A percentile compares a stretch with the other conserved stretches of the same genome.
Conservation (phyloP, 2,797 vertebrate species). For the Heteromormyrus szaboi region DNA sequence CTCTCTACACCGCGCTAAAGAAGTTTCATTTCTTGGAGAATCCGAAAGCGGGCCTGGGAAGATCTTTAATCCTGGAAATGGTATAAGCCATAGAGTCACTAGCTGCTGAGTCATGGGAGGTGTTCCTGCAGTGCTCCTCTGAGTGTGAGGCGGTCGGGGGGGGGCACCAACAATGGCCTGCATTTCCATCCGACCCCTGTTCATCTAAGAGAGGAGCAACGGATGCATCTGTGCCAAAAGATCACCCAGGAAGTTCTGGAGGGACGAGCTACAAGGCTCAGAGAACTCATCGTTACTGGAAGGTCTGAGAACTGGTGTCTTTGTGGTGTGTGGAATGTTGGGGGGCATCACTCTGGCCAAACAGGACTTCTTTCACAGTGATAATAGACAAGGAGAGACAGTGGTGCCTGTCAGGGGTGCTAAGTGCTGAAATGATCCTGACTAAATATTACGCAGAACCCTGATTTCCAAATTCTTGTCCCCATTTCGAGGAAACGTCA, state of each 20-base stretch:
- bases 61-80: not conserved
- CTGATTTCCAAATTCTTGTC: not conserved
- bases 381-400: not conserved
- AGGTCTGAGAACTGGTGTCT: not conserved
- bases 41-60: not conserved
- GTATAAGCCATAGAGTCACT: not conserved
- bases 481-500: not conserved
- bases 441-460: not conserved
- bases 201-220: not conserved
- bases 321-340: not conserved
- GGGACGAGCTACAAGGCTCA: not conserved
- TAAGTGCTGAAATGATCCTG: not conserved
- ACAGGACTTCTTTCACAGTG: not conserved
- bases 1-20: not conserved
- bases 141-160: not conserved
- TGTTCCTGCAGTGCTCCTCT: not conserved
- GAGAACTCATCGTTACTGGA: not conserved
- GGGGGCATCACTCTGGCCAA: not conserved
- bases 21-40: not conserved
- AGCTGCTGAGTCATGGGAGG: not conserved
- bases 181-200: not conserved
- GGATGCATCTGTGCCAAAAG: not conserved
- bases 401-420: not conserved
- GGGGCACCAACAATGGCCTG: not conserved
- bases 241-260: not conserved